Percentiles rank a stretch among this genome's conserved stretches.
These are phyloP conservation scores for Corydoras sp. DNA, from an alignment of 2,113 vertebrate species.

Conservation along the genomic window DNA sequence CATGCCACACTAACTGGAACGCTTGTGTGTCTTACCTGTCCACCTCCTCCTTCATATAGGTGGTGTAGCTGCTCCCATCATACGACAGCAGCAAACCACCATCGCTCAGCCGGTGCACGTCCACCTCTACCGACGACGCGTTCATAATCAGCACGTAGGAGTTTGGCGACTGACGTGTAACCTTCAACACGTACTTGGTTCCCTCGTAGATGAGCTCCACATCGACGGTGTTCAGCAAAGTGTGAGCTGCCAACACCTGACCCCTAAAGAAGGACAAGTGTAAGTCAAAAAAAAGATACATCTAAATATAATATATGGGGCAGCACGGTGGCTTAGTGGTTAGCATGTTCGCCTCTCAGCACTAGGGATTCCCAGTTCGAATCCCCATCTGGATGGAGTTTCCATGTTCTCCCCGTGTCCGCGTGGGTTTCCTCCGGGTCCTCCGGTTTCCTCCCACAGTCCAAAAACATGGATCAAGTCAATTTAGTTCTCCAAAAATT, in stretches of 20 bases:
- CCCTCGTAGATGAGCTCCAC: constrained; percentile 96
- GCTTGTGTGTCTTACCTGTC: constrained; percentile 71
- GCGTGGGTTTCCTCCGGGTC: too few relatives aligned
- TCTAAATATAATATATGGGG: too few relatives aligned
- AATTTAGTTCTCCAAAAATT: too few relatives aligned
- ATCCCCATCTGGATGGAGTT: too few relatives aligned
- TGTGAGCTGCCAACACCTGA: constrained; percentile 92
- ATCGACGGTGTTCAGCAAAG: constrained; percentile 89
- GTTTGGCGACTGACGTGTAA: constrained; percentile 94
- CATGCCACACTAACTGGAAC: too few relatives aligned
- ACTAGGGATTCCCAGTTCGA: too few relatives aligned
- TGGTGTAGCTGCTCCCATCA: constrained; percentile 97
- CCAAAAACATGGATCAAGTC: too few relatives aligned
- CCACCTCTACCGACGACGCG: constrained; percentile 80
- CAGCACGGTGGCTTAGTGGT: too few relatives aligned
- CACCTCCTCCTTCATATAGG: constrained; percentile 98
- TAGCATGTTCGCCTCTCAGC: too few relatives aligned
- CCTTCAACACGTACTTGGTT: constrained; percentile 88
- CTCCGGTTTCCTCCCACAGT: too few relatives aligned
- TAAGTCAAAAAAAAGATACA: too few relatives aligned
- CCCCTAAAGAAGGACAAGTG: constrained; percentile 64
- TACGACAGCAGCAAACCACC: constrained; percentile 92
- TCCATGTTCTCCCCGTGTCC: too few relatives aligned
- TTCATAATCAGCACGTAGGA: constrained; percentile 98
- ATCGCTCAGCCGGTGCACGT: constrained; percentile 91